Evolutionary conservation across 2,113 vertebrate species (phyloP), one percentile per base, ranked within the genome.

Genomic region (Mirza zaza): DNA sequence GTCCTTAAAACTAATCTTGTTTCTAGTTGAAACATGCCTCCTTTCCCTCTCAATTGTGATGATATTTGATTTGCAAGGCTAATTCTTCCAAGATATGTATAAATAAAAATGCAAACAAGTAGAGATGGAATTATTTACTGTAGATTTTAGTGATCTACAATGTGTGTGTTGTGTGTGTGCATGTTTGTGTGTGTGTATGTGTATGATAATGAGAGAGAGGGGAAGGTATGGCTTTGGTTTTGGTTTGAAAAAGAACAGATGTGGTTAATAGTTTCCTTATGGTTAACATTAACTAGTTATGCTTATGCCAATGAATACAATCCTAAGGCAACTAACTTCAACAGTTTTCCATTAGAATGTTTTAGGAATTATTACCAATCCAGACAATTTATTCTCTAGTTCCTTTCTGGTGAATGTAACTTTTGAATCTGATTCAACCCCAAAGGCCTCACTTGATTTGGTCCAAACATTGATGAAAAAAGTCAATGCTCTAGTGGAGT

Each of bases 61-160:
- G 55, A 29, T 83, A 71, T 91, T 91, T 94, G 29, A 95, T 93
- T 91, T 91, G 27, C 67, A 86, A 93, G 48, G 68, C 36, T 87
- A 97, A 88, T 91, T 88, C 34, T 88, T 85, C 77, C 20, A 95
- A 94, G 65, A 92, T 75, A 68, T 86, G 5, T 80, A 94, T 23
- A 95, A 94, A 91, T 23, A 1, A 90, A 81, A 95, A 85, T 82
- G 65, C 87, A 97, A 96, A 97, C 81, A 86, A 75, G 76, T 39
- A 71, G 32, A 92, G 42, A 94, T 42, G 12, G 96, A 83, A 90
- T 88, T 63, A 86, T 93, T 96, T 96, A 63, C 76, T 85, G 11
- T 61, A 68, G 65, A 95, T 89, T 94, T 96, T 75, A 73, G 39
- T 73, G 71, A 89, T 79, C 50, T 95, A 18, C 21, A 27, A 8